A percentile compares a stretch with the other conserved stretches of the same genome.
phyloP scores from a whole-genome alignment of 2,888 invertebrate species.

The Lasioglossum figueresi region DNA sequence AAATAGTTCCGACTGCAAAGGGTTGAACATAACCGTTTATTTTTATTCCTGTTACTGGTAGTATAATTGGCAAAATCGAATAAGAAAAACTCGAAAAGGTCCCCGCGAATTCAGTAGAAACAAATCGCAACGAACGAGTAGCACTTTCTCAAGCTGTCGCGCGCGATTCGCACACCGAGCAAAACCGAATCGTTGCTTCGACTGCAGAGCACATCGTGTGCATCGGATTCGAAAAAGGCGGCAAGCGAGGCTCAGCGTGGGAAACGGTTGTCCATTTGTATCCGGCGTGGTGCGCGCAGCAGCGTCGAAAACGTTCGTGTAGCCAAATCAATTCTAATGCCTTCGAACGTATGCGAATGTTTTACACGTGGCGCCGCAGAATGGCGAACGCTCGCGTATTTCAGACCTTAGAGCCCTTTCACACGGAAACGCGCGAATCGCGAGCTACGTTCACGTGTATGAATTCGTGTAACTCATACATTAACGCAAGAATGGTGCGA shows the following conservation, averaged over 20 bases:
- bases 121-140: neutral
- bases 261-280: constrained; percentile 8
- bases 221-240: constrained; percentile 8
- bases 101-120: neutral
- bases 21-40: neutral
- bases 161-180: neutral
- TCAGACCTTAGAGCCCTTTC: constrained; percentile 12
- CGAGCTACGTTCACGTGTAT: neutral
- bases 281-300: neutral
- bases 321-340: constrained; percentile 9
- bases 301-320: neutral
- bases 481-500: too few species aligned
- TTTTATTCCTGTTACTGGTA: neutral
- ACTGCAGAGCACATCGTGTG: neutral
- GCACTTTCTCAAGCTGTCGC: neutral
- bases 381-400: neutral
- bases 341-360: constrained; percentile 8
- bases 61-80: neutral
- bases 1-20: too few species aligned
- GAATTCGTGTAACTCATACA: too few species aligned
- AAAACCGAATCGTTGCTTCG: neutral
- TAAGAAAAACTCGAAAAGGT: neutral
- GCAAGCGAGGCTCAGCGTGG: neutral
- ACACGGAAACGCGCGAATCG: neutral
- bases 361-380: neutral